Evolutionary conservation across 2,113 vertebrate genomes (phyloP), one percentile per base, ranked within the genome.

Genomic region (Aplodontia rufa): DNA sequence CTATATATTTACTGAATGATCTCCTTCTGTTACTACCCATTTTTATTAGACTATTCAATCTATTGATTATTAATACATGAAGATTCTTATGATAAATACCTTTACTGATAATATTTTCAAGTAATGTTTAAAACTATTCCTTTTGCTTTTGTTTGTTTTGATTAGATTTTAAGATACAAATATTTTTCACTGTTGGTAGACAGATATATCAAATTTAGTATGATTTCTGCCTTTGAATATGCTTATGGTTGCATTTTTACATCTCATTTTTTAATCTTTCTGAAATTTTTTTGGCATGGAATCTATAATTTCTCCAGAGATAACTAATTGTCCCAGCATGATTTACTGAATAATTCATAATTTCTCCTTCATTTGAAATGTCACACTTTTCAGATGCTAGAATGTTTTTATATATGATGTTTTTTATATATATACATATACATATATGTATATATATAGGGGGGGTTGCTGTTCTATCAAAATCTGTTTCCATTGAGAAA

Each of bases 261-360:
- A 89, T 82, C 87, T 84, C n/a, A 90, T 64, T 95, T 94, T 95
- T 80, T 87, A 97, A 95, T 95, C 58, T 87, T 87, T 91, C 62
- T 93, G 45, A 22, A 89, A 94, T 92, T 97, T 94, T 94, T 96
- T 97, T 92, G 84, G 40, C 75, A 89, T 76, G 58, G 16, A 90
- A 45, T 71, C 72, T 96, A 35, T 74, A 79, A 90, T 91, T 96
- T 80, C 51, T 93, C 40, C 69, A 72, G 75, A 90, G 69, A 93
- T 81, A 95, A 86, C 55, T 88, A 96, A 94, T 97, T 97, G 68
- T 79, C 80, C 45, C 92, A 66, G 58, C 91, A 92, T 76, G 76
- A 96, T 87, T 91, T 93, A 83, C 42, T 97, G 89, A 97, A 93
- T 95, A 93, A 95, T 97, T 95, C 84, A 97, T 94, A 90, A 84